Evolutionary conservation across 2,113 vertebrate species (phyloP), one percentile per base, ranked within the genome.

Genomic region (Myrmecophaga tridactyla): DNA sequence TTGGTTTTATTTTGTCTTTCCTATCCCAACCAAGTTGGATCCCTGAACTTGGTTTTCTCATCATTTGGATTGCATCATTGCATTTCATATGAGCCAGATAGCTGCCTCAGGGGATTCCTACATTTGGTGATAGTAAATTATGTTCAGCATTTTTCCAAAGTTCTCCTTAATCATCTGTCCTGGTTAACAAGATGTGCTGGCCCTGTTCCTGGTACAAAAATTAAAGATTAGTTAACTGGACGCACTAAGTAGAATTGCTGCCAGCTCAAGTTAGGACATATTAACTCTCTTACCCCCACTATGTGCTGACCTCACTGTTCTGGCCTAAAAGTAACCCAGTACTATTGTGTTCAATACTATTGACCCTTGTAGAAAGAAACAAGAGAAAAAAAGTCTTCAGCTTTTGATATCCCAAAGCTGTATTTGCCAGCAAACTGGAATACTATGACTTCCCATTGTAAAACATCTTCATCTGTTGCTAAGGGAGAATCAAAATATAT

Each of bases 171-270:
- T 94, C 67, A 94, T 91, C 91, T 83, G 29, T 86, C 39, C 77
- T n/a, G 36, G 67, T 87, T 81, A 89, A 88, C 67, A 82, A 62
- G n/a, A 90, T 2, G 1, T 60, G n/a, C 85, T 96, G 81, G 84
- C 84, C 86, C 29, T 92, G 29, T 48, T 53, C 80, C 92, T 73
- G 14, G 84, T 51, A 93, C 84, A 95, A 93, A 96, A 92, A 96
- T 95, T 90, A 96, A 94, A 96, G 87, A 86, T 94, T 93, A 93
- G 70, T 96, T 94, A 94, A 87, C 84, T 48, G 58, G 39, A 80
- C 53, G 63, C 29, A 67, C 75, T 67, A 34, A 27, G 56, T 90
- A 46, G 23, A 29, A 56, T 48, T 3, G 17, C 56, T 0, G 0
- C 34, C 76, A 94, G 58, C 84, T 87, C 58, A n/a, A 63, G 67